Evolutionary conservation across 2,797 vertebrate genomes (phyloP), one percentile per base, ranked within the genome.

Genomic region (Perdix hodgsoniae): DNA sequence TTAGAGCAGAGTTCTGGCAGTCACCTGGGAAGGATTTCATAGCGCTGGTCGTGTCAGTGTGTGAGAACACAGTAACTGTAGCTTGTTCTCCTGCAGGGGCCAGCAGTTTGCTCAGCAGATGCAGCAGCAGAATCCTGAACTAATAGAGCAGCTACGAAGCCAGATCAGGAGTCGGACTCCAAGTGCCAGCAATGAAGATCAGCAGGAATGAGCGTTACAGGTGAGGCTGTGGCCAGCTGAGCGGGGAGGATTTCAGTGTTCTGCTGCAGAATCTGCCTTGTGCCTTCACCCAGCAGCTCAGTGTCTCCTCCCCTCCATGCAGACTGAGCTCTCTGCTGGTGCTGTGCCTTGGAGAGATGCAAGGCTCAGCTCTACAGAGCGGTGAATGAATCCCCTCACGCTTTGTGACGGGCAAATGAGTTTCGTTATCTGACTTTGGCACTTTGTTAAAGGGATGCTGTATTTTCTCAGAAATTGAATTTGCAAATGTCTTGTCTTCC

Each of bases 21-120:
- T 5, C 1, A 1, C 8, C 67, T 12, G 16, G 23, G 4, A 27
- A 12, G 70, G 22, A 11, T 65, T 47, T 4, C 31, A 22, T 7
- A 9, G 77, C 40, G 7, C 8, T 17, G 18, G 31, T 1, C 14
- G 0, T 33, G 42, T 33, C 17, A 3, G 60, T 5, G 11, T 4
- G 31, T 5, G 37, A 3, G 37, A 2, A 1, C 39, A 72, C 0
- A 0, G 8, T 56, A 29, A 3, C 14, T 2, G 4, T 29, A 11
- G 14, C n/a, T 35, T 37, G 13, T 29, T 54, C 35, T 27, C 56
- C 39, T 31, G 7, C 95, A 99, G 99, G 61, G 99, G 99, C 42
- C 99, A 99, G 94, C 99, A 99, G 96, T 99, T 99, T 3, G 99
- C 99, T 6, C 99, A 99, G 97, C 99, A 99, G 98, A 99, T 99